Percentiles rank a stretch among this genome's conserved stretches.
Evolutionary conservation across 2,797 vertebrate species (phyloP).

Genomic region (Fratercula arctica): DNA sequence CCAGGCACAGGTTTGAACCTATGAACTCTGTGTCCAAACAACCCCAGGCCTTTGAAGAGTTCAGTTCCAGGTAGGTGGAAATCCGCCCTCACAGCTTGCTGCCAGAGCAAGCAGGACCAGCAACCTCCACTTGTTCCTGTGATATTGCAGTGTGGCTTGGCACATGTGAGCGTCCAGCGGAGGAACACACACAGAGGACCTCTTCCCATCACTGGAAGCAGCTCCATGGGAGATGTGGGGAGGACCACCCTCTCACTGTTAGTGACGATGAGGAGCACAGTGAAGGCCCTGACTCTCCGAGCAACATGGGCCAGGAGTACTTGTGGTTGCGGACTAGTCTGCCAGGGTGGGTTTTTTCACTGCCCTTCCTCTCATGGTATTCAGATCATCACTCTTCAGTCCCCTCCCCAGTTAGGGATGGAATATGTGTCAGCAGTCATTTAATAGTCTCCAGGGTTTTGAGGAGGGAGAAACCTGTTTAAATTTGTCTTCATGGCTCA

Average conservation of each 20-base stretch:
- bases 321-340: background rate
- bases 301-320: background rate
- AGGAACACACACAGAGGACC: rapidly evolving
- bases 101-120: background rate
- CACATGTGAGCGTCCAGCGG: background rate
- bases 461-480: background rate
- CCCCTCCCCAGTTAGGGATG: background rate
- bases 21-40: background rate
- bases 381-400: background rate
- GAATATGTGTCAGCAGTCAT: background rate
- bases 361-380: background rate
- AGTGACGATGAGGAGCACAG: background rate
- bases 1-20: background rate
- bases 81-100: background rate
- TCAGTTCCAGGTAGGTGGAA: background rate
- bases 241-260: background rate
- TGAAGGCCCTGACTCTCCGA: background rate
- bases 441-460: background rate
- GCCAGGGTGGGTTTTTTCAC: background rate
- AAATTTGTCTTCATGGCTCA: background rate
- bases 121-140: background rate
- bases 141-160: background rate
- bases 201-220: background rate
- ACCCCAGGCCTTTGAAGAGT: background rate
- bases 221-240: rapidly evolving